Base-by-base conservation (phyloP, 2,113 vertebrate genomes). In the Macquaria ambigua region DNA sequence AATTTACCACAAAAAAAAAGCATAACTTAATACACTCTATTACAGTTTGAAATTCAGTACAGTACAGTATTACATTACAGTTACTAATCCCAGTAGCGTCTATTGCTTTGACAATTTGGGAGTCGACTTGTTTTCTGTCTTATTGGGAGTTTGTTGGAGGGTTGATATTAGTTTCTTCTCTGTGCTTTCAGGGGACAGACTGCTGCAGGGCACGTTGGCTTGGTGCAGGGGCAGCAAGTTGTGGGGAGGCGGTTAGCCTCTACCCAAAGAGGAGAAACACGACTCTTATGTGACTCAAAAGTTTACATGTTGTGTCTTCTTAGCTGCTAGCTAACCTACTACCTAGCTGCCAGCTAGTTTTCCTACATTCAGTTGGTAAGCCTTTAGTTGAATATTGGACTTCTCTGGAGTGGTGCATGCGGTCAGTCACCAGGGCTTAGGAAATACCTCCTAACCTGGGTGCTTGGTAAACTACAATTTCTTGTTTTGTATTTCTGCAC, bases 61-160 rank as follows among this genome's bases (percentile, higher is more conserved):
- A 10, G 41, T 41, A 41, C 28, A n/a, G n/a, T n/a, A n/a, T 41
- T 41, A 41, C 39, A 41, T 41, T 41, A 41, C 39, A 41, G 41
- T 41, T 9, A 41, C 8, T 10, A 10, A 41, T 41, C 41, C 41
- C 41, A 41, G 41, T 41, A 41, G 9, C 1, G 1, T 41, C 41
- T 41, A 41, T 41, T 10, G 9, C 41, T 41, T 41, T 10, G 41
- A 41, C 41, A 41, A 10, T 41, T 41, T 41, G 41, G 41, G 41
- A 8, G 56, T 25, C 5, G 56, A 83, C 71, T 83, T 79, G 66
- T 82, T 77, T 63, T 79, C 53, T 83, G 75, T 77, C 34, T 78
- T 62, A 62, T 78, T 34, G 6, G 66, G 20, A 67, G 52, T 69
- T 72, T 72, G 64, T 76, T 80, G 76, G 79, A 70, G 74, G 48